phyloP scores from a whole-genome alignment of 2,888 invertebrate species.

The Hymenopus coronatus region DNA sequence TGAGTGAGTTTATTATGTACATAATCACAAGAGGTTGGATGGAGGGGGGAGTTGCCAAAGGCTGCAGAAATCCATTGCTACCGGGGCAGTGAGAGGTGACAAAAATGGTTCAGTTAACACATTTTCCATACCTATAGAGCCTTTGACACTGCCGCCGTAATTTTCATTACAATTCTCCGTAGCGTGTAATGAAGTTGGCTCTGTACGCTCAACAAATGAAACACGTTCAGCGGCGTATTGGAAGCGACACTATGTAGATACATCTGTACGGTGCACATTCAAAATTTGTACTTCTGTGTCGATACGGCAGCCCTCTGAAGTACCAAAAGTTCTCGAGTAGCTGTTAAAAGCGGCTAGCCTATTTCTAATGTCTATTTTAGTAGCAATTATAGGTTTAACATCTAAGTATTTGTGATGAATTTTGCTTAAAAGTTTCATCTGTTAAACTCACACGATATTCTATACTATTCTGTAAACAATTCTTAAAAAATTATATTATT shows the following conservation, averaged over 20 bases:
- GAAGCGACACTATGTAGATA: not conserved
- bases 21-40: not conserved
- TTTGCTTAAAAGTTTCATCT: too few relatives aligned
- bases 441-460: too few relatives aligned
- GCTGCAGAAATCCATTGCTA: not conserved
- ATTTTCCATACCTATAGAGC: slow-evolving; percentile 1
- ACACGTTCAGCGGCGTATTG: not conserved
- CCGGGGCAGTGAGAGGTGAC: not conserved
- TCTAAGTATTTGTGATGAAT: too few relatives aligned
- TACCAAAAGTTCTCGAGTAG: too few relatives aligned
- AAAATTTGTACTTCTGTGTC: not conserved
- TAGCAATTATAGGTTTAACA: too few relatives aligned
- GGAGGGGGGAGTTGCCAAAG: not conserved
- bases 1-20: not conserved
- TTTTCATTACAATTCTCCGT: slow-evolving; percentile 10
- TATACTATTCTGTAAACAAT: too few relatives aligned
- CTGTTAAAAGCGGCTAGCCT: too few relatives aligned
- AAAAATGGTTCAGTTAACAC: not conserved
- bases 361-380: too few relatives aligned
- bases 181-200: slow-evolving; percentile 9
- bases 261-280: not conserved
- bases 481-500: too few relatives aligned
- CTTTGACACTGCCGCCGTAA: slow-evolving; percentile 11
- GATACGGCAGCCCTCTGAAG: not conserved
- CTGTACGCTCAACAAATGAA: not conserved